phyloP scores from a whole-genome alignment of 2,113 vertebrate species.

The Eretmochelys imbricata region DNA sequence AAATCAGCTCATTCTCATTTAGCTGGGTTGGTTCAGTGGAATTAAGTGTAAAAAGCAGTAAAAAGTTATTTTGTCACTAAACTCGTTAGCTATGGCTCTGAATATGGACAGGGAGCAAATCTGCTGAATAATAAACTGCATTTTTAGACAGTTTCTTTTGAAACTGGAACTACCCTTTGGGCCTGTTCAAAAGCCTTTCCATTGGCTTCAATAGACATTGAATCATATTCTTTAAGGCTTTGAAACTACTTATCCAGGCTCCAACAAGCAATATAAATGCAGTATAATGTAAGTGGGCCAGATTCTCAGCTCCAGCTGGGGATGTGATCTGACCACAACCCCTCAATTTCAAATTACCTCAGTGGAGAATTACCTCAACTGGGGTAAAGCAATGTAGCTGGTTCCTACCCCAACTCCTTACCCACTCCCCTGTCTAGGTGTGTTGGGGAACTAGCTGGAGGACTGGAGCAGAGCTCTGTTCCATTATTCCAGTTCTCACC shows the following conservation, averaged over 20 bases:
- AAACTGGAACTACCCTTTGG: background rate
- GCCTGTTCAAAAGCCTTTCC: background rate
- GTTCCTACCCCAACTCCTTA: background rate
- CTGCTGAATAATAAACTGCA: background rate
- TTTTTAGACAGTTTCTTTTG: background rate
- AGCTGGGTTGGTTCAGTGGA: background rate
- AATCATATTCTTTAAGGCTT: background rate
- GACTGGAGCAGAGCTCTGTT: background rate
- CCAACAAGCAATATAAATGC: background rate
- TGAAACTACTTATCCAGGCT: background rate
- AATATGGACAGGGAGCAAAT: background rate
- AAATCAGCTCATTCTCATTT: background rate
- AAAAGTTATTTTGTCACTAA: background rate
- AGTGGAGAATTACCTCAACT: background rate
- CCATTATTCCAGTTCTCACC: too few species aligned
- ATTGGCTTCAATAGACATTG: background rate
- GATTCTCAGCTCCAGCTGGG: background rate
- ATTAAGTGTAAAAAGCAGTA: background rate
- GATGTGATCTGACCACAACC: background rate
- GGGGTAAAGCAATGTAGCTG: background rate
- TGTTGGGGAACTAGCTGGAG: rapidly evolving
- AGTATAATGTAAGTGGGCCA: background rate
- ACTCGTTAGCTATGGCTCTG: background rate
- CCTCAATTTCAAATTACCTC: background rate
- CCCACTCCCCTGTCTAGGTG: background rate